Evolutionary conservation across 2,888 invertebrate genomes (phyloP), one percentile per base, ranked within the genome.

Genomic region (Hypomecis atomaria): DNA sequence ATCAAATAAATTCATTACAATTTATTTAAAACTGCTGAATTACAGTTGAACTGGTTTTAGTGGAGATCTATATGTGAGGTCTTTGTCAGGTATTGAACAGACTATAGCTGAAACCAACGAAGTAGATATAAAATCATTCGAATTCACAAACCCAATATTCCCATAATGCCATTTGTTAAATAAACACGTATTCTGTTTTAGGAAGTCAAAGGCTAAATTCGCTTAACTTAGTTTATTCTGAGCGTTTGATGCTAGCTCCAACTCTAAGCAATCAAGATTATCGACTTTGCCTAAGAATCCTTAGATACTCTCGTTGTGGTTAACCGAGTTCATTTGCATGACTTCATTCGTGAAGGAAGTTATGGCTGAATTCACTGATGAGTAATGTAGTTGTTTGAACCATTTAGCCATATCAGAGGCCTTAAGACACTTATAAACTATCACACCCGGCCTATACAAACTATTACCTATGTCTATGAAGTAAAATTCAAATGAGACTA

Each of bases 231-330:
- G 57, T 53, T 62, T 9, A 62, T 42, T 50, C 36, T 34, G 43
- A 62, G 47, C 44, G 56, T 49, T 62, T 42, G 42, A 52, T 52
- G 45, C 45, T 37, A 43, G 62, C n/a, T 43, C 47, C 53, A 58
- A 63, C 52, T 62, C 50, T 62, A 36, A 52, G 53, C 62, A 54
- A 53, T 58, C 47, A 36, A 48, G 62, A 62, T 52, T 62, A 48
- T 62, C 49, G 56, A 50, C 38, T 47, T 45, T 40, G 47, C 23
- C n/a, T 47, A 23, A 33, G 45, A 33, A 23, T 23, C 23, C 23
- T 23, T 23, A 23, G 23, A 23, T 23, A 23, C 23, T 23, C 3
- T 23, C 3, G 23, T 47, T 40, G 23, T 33, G 38, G 37, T 38
- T 23, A 38, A 37, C 37, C 23, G 13, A 56, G 6, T 45, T 38